A percentile compares a stretch with the other conserved stretches of the same genome.
These are phyloP conservation scores for Merodon equestris DNA, from an alignment of 2,888 invertebrate genomes.

Conservation along the genomic window DNA sequence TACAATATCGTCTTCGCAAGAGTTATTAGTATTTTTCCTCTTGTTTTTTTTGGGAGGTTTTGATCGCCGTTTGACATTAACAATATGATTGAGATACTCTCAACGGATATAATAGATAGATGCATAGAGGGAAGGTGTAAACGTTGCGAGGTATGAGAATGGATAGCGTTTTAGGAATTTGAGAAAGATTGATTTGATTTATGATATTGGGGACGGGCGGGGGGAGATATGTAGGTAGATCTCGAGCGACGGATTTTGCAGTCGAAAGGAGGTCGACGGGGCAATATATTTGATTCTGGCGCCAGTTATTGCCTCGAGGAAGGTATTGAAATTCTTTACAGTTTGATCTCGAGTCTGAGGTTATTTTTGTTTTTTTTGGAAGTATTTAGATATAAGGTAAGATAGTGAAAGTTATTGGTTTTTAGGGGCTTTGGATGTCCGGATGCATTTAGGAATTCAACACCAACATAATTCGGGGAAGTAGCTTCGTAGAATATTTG, in stretches of 20 bases:
- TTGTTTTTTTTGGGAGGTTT: no score
- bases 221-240: no score
- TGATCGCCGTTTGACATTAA: slow-evolving; percentile 49
- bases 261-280: slow-evolving; percentile 15
- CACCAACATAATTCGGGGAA: no score
- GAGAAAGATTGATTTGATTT: slow-evolving; percentile 42
- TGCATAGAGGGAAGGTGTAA: not conserved
- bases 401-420: no score
- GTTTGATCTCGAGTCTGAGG: not conserved
- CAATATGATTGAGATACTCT: slow-evolving; percentile 6
- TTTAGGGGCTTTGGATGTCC: no score
- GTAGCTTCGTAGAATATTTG: no score
- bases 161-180: slow-evolving; percentile 35
- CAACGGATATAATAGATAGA: slow-evolving; percentile 1
- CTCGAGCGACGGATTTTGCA: not conserved
- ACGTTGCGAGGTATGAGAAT: slow-evolving; percentile 3
- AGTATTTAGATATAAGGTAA: no score
- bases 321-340: not conserved
- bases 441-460: no score
- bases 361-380: not conserved
- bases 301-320: not conserved
- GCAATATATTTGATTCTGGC: slow-evolving; percentile 14
- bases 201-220: slow-evolving; percentile 17
- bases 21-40: slow-evolving; percentile 18
- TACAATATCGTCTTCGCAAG: slow-evolving; percentile 34